Base-by-base conservation (phyloP, 2,888 invertebrate genomes). In the Phyllotreta striolata region DNA sequence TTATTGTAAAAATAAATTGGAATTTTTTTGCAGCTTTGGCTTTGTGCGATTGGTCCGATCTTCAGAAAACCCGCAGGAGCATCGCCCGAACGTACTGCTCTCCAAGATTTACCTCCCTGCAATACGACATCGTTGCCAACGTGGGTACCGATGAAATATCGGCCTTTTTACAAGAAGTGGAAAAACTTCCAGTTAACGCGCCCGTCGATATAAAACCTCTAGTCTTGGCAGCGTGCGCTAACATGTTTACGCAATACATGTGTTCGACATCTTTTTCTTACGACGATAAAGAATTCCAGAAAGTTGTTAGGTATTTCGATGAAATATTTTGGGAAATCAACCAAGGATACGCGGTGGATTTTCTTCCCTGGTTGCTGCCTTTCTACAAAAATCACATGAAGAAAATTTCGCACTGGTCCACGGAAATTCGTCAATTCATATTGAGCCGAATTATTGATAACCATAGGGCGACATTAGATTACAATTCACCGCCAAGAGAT, bases 321-420 rank as follows among this genome's bases (percentile, higher is more conserved):
- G 90, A 91, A 72, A 93, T 95, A 55, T 95, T 95, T 82, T 93
- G 92, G 90, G 94, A 95, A 77, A 93, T 95, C 68, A 95, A 95
- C 79, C 92, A 93, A 74, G 93, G 93, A 0, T 93, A 93, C 78
- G 91, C 92, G 0, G 87, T 94, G 0, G 95, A 95, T 74, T 95
- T 95, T 74, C 76, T 95, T 14, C 95, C 95, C 0, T 93, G 91
- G 90, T 79, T 95, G 0, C 83, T 87, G 0, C 92, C 92, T 0
- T 87, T 92, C 64, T 93, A 92, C 78, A 81, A 81, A 2, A 83
- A 84, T 1, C 90, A 92, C 73, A 86, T 92, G 82, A 84, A 86
- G 1, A 88, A 87, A 69, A 81, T 93, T 4, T 84, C 87, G 0
- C 78, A 84, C 59, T 92, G 91, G 91, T 88, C 91, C 0, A 80